A percentile compares a stretch with the other conserved stretches of the same genome.
phyloP scores from a whole-genome alignment of 2,113 vertebrate species.

The Rhegmatorhina hoffmannsi region DNA sequence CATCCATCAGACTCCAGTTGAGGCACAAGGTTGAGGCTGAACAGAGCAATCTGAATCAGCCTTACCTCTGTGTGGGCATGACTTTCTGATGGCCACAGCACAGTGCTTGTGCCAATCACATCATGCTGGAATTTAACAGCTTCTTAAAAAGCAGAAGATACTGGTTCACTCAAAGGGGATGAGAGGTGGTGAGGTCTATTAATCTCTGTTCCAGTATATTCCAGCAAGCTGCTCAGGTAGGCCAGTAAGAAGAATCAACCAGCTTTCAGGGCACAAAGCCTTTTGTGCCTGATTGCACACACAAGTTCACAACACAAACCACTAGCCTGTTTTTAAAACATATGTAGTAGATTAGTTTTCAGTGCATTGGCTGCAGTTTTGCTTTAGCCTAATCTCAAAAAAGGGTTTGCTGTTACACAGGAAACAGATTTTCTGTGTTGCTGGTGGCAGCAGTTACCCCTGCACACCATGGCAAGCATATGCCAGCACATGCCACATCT shows the following conservation, averaged over 20 bases:
- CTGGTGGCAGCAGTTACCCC: neutral
- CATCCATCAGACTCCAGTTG: neutral
- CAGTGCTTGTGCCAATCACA: fast-evolving
- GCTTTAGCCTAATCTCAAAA: neutral
- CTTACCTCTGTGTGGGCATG: fast-evolving
- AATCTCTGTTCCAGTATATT: neutral
- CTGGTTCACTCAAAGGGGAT: neutral
- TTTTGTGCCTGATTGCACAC: too few relatives aligned
- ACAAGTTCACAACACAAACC: neutral
- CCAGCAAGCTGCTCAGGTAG: neutral
- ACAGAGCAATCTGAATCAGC: neutral
- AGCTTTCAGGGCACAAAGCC: neutral
- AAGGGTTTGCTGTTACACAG: neutral
- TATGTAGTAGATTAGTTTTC: fast-evolving
- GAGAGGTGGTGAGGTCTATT: neutral
- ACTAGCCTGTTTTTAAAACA: neutral
- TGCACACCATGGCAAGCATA: fast-evolving
- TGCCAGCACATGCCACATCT: neutral
- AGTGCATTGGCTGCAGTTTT: neutral
- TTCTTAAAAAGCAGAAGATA: neutral
- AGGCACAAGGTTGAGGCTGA: neutral
- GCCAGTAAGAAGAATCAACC: neutral
- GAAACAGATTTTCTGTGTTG: neutral
- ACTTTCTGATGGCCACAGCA: neutral
- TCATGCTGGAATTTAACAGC: neutral